phyloP scores from a whole-genome alignment of 2,113 vertebrate genomes.

The Tapirus terrestris region DNA sequence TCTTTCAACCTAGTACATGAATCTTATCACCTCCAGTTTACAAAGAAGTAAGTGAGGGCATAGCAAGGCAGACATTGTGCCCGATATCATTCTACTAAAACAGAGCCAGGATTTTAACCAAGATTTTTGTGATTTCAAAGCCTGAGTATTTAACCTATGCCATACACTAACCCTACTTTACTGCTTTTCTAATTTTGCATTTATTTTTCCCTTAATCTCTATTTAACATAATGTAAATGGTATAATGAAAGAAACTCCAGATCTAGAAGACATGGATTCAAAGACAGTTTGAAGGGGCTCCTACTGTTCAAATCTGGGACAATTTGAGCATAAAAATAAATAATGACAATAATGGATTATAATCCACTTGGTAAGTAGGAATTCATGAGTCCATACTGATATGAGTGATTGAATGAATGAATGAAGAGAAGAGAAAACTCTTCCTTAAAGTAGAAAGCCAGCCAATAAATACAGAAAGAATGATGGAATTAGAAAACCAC shows the following conservation, averaged over 20 bases:
- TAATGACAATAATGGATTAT: not conserved
- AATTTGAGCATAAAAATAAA: slow-evolving; percentile 22
- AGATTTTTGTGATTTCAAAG: slow-evolving; percentile 9
- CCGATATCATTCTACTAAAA: not conserved
- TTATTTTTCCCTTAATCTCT: not conserved
- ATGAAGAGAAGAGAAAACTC: not conserved
- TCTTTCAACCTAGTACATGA: not conserved
- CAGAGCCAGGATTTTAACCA: not conserved
- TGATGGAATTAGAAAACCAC: slow-evolving; percentile 17
- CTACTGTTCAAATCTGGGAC: not conserved
- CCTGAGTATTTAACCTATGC: not conserved
- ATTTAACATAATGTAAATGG: not conserved
- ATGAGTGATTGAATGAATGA: not conserved
- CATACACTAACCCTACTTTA: not conserved
- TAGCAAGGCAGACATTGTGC: not conserved
- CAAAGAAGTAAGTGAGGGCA: not conserved
- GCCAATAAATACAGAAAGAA: slow-evolving; percentile 11
- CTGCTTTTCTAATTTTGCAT: not conserved
- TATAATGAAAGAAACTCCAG: slow-evolving; percentile 3
- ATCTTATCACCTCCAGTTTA: not conserved
- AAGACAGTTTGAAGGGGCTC: slow-evolving; percentile 12
- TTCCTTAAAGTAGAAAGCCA: slow-evolving; percentile 3
- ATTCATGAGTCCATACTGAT: not conserved
- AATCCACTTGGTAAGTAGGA: not conserved
- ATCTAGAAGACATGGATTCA: not conserved